A percentile compares a stretch with the other conserved stretches of the same genome.
Conservation (phyloP, 2,888 invertebrate genomes). For the Folsomia manolachei region DNA sequence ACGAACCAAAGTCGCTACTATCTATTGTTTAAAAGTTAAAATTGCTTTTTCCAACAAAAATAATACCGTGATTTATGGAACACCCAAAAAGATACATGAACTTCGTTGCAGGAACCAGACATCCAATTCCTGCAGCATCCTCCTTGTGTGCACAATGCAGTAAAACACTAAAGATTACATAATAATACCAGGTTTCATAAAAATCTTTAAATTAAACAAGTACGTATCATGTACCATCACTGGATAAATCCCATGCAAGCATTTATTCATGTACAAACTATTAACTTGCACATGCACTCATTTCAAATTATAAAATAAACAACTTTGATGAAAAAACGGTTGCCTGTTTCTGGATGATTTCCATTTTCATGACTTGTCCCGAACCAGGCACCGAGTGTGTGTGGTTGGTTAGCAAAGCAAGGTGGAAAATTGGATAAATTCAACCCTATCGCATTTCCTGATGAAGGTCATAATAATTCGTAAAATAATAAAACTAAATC, state of each 20-base stretch:
- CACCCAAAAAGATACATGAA: background rate
- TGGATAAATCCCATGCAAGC: background rate
- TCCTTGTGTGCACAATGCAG: background rate
- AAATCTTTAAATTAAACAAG: too few species aligned
- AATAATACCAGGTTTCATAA: background rate
- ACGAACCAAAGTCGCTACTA: background rate
- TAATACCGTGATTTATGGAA: conserved; percentile 13
- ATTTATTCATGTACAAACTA: background rate
- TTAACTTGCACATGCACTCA: background rate
- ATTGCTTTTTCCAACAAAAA: conserved; percentile 3
- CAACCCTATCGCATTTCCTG: background rate
- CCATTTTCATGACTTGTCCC: background rate
- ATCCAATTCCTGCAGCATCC: too few species aligned
- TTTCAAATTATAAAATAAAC: background rate
- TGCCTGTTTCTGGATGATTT: background rate
- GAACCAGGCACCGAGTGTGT: too few species aligned
- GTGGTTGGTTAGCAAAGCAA: background rate
- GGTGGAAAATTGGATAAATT: background rate
- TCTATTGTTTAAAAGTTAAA: conserved; percentile 2
- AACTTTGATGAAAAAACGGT: background rate
- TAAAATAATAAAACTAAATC: conserved; percentile 9
- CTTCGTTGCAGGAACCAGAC: too few species aligned
- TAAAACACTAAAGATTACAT: background rate
- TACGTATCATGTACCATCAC: background rate
- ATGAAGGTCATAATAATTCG: background rate